These are phyloP conservation scores for Ammodytes dubius DNA, from an alignment of 2,113 vertebrate species.

Conservation along the genomic window DNA sequence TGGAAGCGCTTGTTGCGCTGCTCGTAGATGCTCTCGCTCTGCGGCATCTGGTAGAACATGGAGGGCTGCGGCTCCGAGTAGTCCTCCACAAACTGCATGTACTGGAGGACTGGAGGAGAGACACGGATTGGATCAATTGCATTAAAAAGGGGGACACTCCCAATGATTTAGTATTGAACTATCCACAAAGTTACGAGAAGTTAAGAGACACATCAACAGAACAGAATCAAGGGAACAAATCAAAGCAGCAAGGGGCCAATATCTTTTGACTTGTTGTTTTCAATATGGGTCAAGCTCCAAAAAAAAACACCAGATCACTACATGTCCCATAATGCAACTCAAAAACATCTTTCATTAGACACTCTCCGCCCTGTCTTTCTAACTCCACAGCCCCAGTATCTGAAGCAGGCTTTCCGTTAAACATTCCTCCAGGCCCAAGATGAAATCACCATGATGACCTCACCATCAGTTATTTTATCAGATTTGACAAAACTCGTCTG, in stretches of 20 bases:
- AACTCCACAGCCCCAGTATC: background rate
- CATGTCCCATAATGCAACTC: background rate
- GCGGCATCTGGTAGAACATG: slow-evolving; percentile 97
- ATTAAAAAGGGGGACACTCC: background rate
- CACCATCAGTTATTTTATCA: slow-evolving; percentile 2
- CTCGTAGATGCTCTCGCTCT: slow-evolving; percentile 97
- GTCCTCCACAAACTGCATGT: slow-evolving; percentile 99
- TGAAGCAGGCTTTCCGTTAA: background rate
- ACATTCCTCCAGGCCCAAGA: background rate
- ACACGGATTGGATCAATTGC: background rate
- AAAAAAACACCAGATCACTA: background rate
- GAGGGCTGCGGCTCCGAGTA: slow-evolving; percentile 98
- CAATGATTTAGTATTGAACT: background rate
- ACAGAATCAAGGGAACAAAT: background rate
- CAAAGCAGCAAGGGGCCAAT: background rate
- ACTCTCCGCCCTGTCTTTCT: background rate
- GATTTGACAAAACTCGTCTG: slow-evolving; percentile 1
- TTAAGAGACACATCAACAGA: background rate
- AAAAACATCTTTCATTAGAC: background rate
- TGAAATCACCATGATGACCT: background rate
- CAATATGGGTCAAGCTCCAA: background rate
- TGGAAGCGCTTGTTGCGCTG: slow-evolving; percentile 95
- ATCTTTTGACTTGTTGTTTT: background rate
- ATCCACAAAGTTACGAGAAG: background rate
- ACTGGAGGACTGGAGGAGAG: slow-evolving; percentile 89